Evolutionary conservation across 2,113 vertebrate species (phyloP), one percentile per base, ranked within the genome.

Genomic region (Gymnorhina tibicen): DNA sequence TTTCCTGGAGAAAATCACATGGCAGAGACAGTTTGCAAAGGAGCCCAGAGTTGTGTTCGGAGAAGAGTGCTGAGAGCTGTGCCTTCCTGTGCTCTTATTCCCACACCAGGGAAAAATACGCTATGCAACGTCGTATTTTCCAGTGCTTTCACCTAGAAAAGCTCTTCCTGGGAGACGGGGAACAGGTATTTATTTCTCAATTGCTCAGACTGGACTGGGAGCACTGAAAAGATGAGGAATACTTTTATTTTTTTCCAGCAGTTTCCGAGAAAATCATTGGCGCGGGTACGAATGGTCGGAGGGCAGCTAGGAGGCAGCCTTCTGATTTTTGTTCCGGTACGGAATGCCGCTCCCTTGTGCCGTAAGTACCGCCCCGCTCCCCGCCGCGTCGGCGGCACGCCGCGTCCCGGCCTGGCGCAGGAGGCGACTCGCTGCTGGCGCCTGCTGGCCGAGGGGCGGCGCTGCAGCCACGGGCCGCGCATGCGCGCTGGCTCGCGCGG

Each of bases 371-470:
- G 22, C 8, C 27, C 30, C 5, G 1, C 18, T 46, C 41, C 47
- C 55, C 15, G 14, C 21, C 16, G 13, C 16, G 41, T 14, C 16
- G 41, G 39, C 39, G 39, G 39, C 39, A 39, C 39, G 39, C 39
- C 9, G 39, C 39, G 39, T 39, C 39, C 39, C 39, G 39, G 39
- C n/a, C n/a, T n/a, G n/a, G n/a, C n/a, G n/a, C n/a, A n/a, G n/a
- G n/a, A n/a, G n/a, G n/a, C 2, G 18, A 8, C 33, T 39, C 63
- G 2, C 18, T 11, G 28, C n/a, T 3, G 53, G 1, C 56, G 1
- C 47, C 47, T 13, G 66, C 30, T 1, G 79, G 9, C 30, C 6
- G 4, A 0, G 0, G 1, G 0, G 4, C 3, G 47, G 13, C 1
- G 7, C 68, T 27, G 33, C 58, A 14, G 11, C 13, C 0, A 0